These are phyloP conservation scores for Choreutis nemorana DNA, from an alignment of 2,888 invertebrate species.

Conservation along the genomic window DNA sequence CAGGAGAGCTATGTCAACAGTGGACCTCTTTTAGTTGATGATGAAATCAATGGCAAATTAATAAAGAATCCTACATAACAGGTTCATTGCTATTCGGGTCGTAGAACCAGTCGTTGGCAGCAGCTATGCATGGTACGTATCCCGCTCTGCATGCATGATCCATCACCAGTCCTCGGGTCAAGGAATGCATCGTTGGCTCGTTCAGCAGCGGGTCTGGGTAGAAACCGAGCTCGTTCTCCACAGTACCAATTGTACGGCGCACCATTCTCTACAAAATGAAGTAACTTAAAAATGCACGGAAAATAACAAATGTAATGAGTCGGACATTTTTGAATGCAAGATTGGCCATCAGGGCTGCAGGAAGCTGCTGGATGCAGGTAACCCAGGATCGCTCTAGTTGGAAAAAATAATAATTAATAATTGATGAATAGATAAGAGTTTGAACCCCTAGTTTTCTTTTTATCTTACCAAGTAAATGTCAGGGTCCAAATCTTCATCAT, in stretches of 20 bases:
- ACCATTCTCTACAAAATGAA: slow-evolving; percentile 35
- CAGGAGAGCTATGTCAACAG: no score
- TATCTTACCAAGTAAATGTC: slow-evolving; percentile 47
- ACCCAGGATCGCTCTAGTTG: no score
- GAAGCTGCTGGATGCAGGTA: no score
- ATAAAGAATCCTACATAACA: slow-evolving; percentile 28
- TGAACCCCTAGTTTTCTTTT: no score
- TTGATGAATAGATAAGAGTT: no score
- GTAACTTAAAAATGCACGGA: neutral
- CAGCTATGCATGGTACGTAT: slow-evolving; percentile 47
- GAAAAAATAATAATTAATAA: no score
- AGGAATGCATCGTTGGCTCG: slow-evolving; percentile 36
- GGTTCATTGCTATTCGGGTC: slow-evolving; percentile 25
- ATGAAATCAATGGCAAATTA: neutral
- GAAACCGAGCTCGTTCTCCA: slow-evolving; percentile 40
- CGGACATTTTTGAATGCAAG: neutral
- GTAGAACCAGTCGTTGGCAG: slow-evolving; percentile 50
- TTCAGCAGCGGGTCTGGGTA: slow-evolving; percentile 22
- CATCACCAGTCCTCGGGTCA: slow-evolving; percentile 51
- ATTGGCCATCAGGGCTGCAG: no score
- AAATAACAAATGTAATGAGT: no score
- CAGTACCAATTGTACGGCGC: slow-evolving; percentile 26
- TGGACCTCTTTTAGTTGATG: no score
- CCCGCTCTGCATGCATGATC: slow-evolving; percentile 45
- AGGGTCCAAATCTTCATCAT: slow-evolving; percentile 33